These are phyloP conservation scores for Alectoris magna DNA, from an alignment of 2,797 vertebrate genomes.

Conservation along the genomic window DNA sequence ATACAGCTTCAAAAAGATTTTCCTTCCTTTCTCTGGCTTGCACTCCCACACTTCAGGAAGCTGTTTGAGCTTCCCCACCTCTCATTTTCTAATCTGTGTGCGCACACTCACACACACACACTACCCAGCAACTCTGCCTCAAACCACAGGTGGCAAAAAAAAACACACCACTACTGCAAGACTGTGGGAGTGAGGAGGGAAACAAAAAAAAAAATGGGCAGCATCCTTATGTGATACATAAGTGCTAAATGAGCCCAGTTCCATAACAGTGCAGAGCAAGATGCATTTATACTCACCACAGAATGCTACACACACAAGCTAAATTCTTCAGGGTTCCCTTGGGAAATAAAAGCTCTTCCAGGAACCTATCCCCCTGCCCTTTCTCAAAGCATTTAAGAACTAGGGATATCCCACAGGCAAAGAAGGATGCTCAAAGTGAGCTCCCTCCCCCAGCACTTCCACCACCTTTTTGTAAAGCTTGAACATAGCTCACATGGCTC, in stretches of 20 bases:
- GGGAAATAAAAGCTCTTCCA: conserved; percentile 28
- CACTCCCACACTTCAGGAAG: conserved; percentile 68
- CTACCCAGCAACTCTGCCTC: neutral
- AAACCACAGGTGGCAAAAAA: conserved; percentile 22
- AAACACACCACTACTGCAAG: neutral
- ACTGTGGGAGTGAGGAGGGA: neutral
- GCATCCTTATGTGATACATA: neutral
- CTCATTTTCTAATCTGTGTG: conserved; percentile 53
- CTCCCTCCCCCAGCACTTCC: neutral
- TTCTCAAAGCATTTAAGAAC: conserved; percentile 40
- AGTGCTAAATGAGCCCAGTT: neutral
- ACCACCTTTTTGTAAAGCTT: neutral
- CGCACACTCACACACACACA: neutral
- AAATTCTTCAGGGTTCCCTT: neutral
- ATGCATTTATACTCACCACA: neutral
- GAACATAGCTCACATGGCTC: neutral
- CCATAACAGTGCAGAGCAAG: neutral
- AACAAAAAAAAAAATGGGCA: neutral
- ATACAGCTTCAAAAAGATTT: conserved; percentile 61
- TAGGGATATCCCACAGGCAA: neutral
- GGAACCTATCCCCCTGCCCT: neutral
- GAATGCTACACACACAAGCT: neutral
- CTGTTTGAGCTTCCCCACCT: conserved; percentile 35
- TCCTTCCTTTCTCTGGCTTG: conserved; percentile 55
- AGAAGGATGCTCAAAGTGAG: neutral